Percentiles rank a stretch among this genome's conserved stretches.
phyloP scores from a whole-genome alignment of 2,113 vertebrate species.

The Sterna hirundo region DNA sequence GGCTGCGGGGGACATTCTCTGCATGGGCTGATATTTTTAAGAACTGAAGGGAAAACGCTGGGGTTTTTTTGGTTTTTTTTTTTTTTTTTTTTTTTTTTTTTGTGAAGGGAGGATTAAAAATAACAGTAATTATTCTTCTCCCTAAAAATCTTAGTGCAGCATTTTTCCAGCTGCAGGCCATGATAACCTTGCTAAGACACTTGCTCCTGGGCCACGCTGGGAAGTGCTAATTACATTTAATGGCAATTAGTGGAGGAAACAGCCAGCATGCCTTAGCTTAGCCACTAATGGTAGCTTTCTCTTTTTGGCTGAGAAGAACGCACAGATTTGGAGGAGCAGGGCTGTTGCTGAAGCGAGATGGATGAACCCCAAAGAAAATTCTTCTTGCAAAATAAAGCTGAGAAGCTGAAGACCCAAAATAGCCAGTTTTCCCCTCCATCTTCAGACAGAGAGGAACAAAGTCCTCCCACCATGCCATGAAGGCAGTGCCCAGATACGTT shows the following conservation, averaged over 20 bases:
- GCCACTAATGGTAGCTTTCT: rapidly evolving
- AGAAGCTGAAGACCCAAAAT: not conserved
- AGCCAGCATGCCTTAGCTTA: not conserved
- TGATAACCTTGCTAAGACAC: not conserved
- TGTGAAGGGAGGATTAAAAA: not conserved
- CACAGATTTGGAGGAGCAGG: not conserved
- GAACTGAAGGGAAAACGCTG: not conserved
- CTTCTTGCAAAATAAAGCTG: not conserved
- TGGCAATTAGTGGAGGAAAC: not conserved
- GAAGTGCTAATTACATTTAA: not conserved
- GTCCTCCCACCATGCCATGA: rapidly evolving
- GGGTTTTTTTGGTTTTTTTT: too few relatives aligned
- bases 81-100: not conserved
- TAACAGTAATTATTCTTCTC: not conserved
- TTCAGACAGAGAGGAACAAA: not conserved
- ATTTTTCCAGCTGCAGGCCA: not conserved
- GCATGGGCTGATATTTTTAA: not conserved
- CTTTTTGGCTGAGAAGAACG: not conserved
- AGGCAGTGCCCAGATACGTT: not conserved
- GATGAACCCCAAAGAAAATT: not conserved
- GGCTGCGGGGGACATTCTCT: not conserved
- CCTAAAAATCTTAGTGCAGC: not conserved
- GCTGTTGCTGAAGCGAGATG: rapidly evolving
- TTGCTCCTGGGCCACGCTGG: not conserved
- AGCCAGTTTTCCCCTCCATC: not conserved